A percentile compares a stretch with the other conserved stretches of the same genome.
phyloP scores from a whole-genome alignment of 2,888 invertebrate species.

The Euzophera pinguis region DNA sequence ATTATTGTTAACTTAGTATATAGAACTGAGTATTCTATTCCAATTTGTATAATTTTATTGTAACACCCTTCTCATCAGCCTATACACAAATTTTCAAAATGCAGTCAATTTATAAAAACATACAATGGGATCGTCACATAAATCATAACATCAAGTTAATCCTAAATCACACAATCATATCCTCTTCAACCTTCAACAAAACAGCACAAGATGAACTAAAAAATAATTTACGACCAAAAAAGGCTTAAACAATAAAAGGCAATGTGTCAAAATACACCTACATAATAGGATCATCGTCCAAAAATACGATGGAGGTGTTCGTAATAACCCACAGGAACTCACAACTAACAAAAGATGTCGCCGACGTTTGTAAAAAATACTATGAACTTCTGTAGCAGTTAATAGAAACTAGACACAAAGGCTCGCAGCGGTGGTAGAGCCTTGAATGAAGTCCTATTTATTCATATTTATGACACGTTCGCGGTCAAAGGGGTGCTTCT shows the following conservation, averaged over 20 bases:
- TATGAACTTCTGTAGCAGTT: slow-evolving; percentile 78
- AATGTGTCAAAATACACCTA: slow-evolving; percentile 75
- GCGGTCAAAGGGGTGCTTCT: slow-evolving; percentile 47
- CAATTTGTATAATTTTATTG: no score
- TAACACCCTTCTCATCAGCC: slow-evolving; percentile 13
- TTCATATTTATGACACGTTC: slow-evolving; percentile 58
- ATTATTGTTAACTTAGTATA: no score
- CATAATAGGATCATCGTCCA: slow-evolving; percentile 57
- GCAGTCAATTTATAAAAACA: background rate
- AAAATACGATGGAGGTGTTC: slow-evolving; percentile 40
- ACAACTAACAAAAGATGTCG: slow-evolving; percentile 54
- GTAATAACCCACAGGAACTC: slow-evolving; percentile 48
- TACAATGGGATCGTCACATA: slow-evolving; percentile 44
- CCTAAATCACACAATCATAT: slow-evolving; percentile 53
- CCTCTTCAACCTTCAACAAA: slow-evolving; percentile 53
- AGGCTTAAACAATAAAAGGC: slow-evolving; percentile 63
- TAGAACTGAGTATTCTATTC: no score
- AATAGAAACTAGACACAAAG: slow-evolving; percentile 59
- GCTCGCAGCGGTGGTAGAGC: slow-evolving; percentile 48
- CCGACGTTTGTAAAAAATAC: slow-evolving; percentile 53
- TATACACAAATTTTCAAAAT: background rate
- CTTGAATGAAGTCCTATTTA: slow-evolving; percentile 56
- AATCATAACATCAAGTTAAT: slow-evolving; percentile 63
- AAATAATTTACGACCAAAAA: slow-evolving; percentile 65
- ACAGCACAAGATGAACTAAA: slow-evolving; percentile 34